Conservation (phyloP, 2,113 vertebrate genomes). For the Struthio camelus region DNA sequence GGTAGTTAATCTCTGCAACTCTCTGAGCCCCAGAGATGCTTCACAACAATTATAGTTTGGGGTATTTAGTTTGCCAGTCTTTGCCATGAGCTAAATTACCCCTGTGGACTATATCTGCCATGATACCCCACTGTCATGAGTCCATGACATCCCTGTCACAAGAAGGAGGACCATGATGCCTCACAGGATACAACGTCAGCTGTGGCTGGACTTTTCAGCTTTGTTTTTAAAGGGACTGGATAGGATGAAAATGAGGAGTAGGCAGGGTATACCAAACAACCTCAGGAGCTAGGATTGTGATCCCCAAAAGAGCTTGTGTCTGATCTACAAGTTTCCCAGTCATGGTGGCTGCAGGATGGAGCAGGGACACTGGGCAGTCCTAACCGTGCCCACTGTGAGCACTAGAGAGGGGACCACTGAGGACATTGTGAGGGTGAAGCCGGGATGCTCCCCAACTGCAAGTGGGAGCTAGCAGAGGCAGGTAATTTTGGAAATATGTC, state of each 20-base stretch:
- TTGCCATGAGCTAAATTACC: neutral
- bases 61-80: neutral
- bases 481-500: too few relatives aligned
- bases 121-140: neutral
- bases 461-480: too few relatives aligned
- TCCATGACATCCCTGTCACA: neutral
- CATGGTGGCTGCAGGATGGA: too few relatives aligned
- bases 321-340: neutral
- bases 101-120: neutral
- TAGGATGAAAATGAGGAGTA: neutral
- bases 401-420: too few relatives aligned
- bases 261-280: neutral
- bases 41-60: neutral
- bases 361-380: too few relatives aligned
- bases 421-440: too few relatives aligned
- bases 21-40: accelerated
- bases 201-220: neutral
- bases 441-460: too few relatives aligned
- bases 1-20: neutral
- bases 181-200: neutral
- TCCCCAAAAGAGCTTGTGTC: neutral
- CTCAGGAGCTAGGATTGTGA: neutral
- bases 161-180: neutral
- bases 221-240: neutral
- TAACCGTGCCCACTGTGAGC: too few relatives aligned